Evolutionary conservation across 2,113 vertebrate species (phyloP).

Genomic region (Gymnogyps californianus): DNA sequence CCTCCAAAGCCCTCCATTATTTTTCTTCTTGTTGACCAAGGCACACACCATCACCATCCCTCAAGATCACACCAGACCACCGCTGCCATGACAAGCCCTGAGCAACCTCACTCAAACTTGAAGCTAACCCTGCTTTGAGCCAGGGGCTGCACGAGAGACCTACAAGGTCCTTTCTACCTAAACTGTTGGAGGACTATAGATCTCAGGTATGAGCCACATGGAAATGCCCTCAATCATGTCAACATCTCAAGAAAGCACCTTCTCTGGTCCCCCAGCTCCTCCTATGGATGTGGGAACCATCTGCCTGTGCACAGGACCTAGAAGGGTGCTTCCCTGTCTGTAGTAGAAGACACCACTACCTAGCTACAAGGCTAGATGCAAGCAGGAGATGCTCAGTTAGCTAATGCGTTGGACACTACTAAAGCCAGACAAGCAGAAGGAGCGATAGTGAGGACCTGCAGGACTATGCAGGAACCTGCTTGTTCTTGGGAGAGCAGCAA

Average conservation of each 20-base stretch:
- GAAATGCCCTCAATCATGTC: not conserved
- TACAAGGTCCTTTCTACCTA: not conserved
- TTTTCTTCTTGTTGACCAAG: not conserved
- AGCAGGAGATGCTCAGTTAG: not conserved
- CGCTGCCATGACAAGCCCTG: not conserved
- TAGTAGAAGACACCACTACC: not conserved
- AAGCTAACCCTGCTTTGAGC: not conserved
- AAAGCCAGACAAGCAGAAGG: not conserved
- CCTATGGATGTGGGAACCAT: not conserved
- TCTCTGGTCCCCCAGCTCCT: not conserved
- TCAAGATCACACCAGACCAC: not conserved
- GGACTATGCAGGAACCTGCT: not conserved
- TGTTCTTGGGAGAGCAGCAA: not conserved
- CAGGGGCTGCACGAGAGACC: not conserved
- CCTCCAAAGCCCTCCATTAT: not conserved
- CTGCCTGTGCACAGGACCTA: not conserved
- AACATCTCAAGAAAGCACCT: not conserved
- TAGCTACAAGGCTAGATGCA: not conserved
- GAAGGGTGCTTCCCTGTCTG: not conserved
- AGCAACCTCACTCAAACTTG: not conserved
- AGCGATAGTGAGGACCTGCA: not conserved
- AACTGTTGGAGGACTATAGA: not conserved
- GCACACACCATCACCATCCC: not conserved
- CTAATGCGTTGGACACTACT: rapidly evolving
- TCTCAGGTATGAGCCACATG: not conserved